Conservation (phyloP, 2,113 vertebrate species). For the Stigmatopora nigra region DNA sequence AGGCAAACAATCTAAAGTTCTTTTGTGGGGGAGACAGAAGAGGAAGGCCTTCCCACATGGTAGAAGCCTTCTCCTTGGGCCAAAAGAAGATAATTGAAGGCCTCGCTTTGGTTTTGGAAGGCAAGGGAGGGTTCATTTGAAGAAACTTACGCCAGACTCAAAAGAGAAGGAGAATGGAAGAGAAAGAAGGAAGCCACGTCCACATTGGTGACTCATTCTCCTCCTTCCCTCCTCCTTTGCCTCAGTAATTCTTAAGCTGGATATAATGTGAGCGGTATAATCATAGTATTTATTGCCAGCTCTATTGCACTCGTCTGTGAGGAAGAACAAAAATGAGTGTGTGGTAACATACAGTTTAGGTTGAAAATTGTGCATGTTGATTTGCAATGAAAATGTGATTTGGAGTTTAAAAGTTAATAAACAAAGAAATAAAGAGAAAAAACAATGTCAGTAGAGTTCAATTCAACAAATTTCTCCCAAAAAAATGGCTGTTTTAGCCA, state of each 20-base stretch:
- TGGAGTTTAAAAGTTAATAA: neutral
- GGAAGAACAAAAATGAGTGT: neutral
- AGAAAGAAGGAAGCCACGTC: conserved; percentile 63
- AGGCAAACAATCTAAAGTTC: conserved; percentile 2
- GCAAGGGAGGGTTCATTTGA: conserved; percentile 16
- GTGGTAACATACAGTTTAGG: neutral
- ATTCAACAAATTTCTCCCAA: conserved; percentile 6
- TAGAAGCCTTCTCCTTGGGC: conserved; percentile 18
- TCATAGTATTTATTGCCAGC: neutral
- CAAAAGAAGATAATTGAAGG: conserved; percentile 57
- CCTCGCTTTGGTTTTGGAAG: conserved; percentile 40
- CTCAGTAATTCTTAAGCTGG: conserved; percentile 16
- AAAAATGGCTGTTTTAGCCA: conserved; percentile 27
- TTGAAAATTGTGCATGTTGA: neutral
- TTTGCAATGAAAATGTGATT: neutral
- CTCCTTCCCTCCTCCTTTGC: conserved; percentile 30
- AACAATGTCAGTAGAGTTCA: conserved; percentile 12
- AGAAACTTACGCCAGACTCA: conserved; percentile 2
- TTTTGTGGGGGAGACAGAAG: neutral
- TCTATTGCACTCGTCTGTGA: neutral
- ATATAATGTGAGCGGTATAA: neutral
- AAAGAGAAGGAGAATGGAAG: conserved; percentile 22
- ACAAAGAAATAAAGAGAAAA: neutral
- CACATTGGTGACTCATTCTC: conserved; percentile 59
- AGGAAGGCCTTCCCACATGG: conserved; percentile 4